phyloP scores from a whole-genome alignment of 2,888 invertebrate species.

The Morinoia aosen region DNA sequence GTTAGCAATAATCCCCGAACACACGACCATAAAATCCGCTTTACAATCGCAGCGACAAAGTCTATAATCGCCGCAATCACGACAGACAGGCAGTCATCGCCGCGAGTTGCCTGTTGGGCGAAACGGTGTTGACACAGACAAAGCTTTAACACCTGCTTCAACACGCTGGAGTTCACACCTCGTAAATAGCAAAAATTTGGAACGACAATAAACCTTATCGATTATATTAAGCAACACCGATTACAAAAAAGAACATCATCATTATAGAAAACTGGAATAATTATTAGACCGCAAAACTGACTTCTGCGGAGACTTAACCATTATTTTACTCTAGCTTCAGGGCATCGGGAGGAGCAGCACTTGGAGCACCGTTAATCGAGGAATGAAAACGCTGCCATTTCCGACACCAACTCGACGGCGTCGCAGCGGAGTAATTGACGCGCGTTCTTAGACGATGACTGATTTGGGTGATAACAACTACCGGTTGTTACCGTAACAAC shows the following conservation, averaged over 20 bases:
- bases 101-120: neutral
- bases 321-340: neutral
- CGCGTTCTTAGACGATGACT: neutral
- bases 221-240: slow-evolving; percentile 52
- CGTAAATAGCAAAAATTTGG: slow-evolving; percentile 48
- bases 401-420: neutral
- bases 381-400: neutral
- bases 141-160: neutral
- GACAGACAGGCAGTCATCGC: neutral
- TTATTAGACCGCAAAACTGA: slow-evolving; percentile 39
- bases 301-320: slow-evolving; percentile 19
- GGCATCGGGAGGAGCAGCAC: neutral
- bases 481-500: neutral
- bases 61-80: neutral
- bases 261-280: slow-evolving; percentile 52
- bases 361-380: neutral
- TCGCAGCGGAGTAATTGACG: neutral
- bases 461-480: neutral
- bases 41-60: neutral
- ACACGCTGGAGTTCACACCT: slow-evolving; percentile 6
- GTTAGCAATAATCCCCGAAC: neutral
- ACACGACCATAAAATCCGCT: neutral
- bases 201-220: slow-evolving; percentile 51
- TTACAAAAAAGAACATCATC: slow-evolving; percentile 52
- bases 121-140: neutral